Evolutionary conservation across 2,888 invertebrate genomes (phyloP), one percentile per base, ranked within the genome.

Genomic region (Plagiodera versicolora): DNA sequence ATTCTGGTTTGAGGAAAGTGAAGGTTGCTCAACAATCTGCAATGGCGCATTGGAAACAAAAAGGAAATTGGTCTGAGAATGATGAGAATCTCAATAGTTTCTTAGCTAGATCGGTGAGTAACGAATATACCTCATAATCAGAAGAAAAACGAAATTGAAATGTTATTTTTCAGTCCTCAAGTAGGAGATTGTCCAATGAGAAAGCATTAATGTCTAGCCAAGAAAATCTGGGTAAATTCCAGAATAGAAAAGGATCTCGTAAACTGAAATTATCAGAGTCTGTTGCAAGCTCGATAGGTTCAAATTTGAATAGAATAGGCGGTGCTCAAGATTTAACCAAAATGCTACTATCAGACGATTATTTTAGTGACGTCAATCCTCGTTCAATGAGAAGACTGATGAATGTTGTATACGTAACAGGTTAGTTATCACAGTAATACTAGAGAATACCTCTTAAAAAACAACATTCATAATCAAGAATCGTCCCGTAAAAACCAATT

Each of bases 361-460:
- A 99, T 83, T 98, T 99, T 81, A 97, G 96, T 73, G 98, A 98
- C 80, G 95, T 99, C 66, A 99, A 98, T 83, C 99, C 98, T 0
- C 85, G 97, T 49, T 96, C 95, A 73, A 96, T 99, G 95, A 83
- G 95, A 64, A 85, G 98, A 56, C 85, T 98, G 19, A 95, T 98
- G 94, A 98, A 98, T 81, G 96, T 98, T 60, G 91, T 98, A 57
- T 97, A 97, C 74, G 91, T 98, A 56, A 97, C 97, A 63, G 94
- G 94, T 93, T 72, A 75, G 52, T 14, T 17, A 10, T 35, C 2
- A 24, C 24, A 24, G 24, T n/a, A n/a, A n/a, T n/a, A n/a, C n/a
- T n/a, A n/a, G n/a, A n/a, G n/a, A n/a, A n/a, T n/a, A n/a, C n/a
- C n/a, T n/a, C n/a, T n/a, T n/a, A n/a, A n/a, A n/a, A n/a, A n/a